Base-by-base conservation (phyloP, 1,140 invertebrate genomes). In the Panagrolaimus sp. region DNA sequence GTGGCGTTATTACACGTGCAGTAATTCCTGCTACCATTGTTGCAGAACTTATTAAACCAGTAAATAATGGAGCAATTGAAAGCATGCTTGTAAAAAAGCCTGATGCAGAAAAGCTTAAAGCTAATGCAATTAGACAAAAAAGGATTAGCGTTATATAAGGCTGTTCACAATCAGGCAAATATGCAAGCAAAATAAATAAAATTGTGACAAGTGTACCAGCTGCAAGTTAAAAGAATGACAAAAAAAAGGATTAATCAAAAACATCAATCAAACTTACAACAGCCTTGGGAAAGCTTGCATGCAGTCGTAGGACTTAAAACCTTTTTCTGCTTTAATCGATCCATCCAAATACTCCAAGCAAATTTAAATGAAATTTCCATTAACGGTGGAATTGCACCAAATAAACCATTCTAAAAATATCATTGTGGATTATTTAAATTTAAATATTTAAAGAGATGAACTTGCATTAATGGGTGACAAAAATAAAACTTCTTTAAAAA, bases 41-140 rank as follows among this genome's bases (percentile, higher is more conserved):
- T 14, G 77, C 61, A 14, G 74, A 70, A 23, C 74, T 78, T 20
- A 77, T 61, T 13, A 68, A 73, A 14, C 75, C 75, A 9, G 75
- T 77, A 44, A 77, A 71, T 16, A 48, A 45, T 9, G 75, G 75
- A 2, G 75, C 74, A 9, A 77, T 31, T 1, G 70, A 76, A 20
- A 77, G 67, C 11, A 77, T 46, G 9, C 71, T 74, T 4, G 74
- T 77, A 66, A 77, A 77, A 53, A 77, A 77, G 14, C 75, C 75
- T 68, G 68, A 71, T 45, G 68, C 71, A 9, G 75, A 53, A 42
- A 67, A 73, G 48, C 69, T 66, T 38, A 76, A 73, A 46, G 69
- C 38, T 16, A 72, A 67, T 45, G 51, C 67, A 48, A 76, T 72
- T 14, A 69, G 16, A 65, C 75, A 76, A 27, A 76, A 64, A 13